Evolutionary conservation across 1,140 invertebrate species (phyloP).

Genomic region (Brachionus plicatilis): DNA sequence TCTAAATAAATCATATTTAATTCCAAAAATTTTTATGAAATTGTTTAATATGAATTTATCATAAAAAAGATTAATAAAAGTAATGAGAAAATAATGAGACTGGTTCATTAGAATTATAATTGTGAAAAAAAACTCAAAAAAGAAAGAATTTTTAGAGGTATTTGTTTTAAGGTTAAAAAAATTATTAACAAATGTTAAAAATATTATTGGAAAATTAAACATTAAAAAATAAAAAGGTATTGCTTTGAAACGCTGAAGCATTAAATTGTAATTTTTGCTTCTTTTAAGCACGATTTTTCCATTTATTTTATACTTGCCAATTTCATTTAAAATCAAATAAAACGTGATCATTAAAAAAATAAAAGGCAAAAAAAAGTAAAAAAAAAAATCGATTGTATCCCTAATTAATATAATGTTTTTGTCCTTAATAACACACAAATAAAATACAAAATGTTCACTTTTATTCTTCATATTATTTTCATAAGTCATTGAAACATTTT

Average conservation of each 20-base stretch:
- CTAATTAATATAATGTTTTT: neutral
- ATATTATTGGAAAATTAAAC: slow-evolving; percentile 5
- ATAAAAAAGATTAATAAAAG: neutral
- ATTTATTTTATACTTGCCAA: neutral
- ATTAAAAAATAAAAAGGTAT: neutral
- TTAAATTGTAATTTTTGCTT: neutral
- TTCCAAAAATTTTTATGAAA: neutral
- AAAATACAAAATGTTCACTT: neutral
- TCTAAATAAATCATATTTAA: neutral
- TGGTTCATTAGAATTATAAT: neutral
- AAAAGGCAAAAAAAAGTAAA: slow-evolving; percentile 3
- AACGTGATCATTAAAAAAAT: neutral
- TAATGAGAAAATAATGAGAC: slow-evolving; percentile 7
- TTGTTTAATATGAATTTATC: neutral
- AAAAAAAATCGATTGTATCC: neutral
- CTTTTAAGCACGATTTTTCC: neutral
- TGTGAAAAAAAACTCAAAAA: neutral
- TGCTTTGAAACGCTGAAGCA: neutral
- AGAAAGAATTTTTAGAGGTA: neutral
- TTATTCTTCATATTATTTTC: neutral
- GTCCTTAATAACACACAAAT: neutral
- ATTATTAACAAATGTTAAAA: neutral
- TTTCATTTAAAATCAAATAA: slow-evolving; percentile 7
- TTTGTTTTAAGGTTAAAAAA: neutral
- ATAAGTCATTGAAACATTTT: neutral